Evolutionary conservation across 2,888 invertebrate genomes (phyloP), one percentile per base, ranked within the genome.

Genomic region (Parelbella ahira): DNA sequence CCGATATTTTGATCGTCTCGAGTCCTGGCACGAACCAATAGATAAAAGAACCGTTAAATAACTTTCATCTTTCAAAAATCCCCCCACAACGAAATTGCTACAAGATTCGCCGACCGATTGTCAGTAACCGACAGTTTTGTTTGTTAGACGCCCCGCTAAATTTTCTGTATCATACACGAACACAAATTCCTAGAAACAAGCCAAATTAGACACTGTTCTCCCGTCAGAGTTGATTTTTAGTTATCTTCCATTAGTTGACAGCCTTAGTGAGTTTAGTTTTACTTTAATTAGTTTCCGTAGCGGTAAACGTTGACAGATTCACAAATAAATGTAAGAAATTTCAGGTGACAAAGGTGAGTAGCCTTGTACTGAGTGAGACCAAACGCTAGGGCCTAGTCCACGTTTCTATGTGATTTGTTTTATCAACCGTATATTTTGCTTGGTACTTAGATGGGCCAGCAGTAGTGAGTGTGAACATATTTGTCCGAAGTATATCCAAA

Each of bases 401-500:
- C 62, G 58, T 58, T 63, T 56, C 53, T 61, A 61, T 58, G 53
- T 66, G 58, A 65, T 64, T 60, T 69, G 59, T 68, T 70, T 68
- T 70, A 67, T 58, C 55, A 78, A 68, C 65, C 63, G 66, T 75
- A 69, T 77, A 83, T 84, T 87, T 83, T 87, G 83, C 84, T 87
- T 87, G 82, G 81, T 83, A 84, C 83, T 82, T 83, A 86, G 95
- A 95, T 94, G 97, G 97, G 84, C 96, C 97, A 82, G 96, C 97
- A 86, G 92, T 95, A 89, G 97, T 97, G 88, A 93, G 93, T 90
- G 97, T 97, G 92, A 97, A 97, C 94, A 96, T 97, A 91, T 96
- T 96, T 93, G 95, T 97, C 90, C 91, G 97, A 92, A 97, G 97
- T 94, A 96, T 98, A 91, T 96, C 97, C 90, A 97, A 97, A 92